Conservation (phyloP, 2,113 vertebrate genomes). For the Alosa alosa region DNA sequence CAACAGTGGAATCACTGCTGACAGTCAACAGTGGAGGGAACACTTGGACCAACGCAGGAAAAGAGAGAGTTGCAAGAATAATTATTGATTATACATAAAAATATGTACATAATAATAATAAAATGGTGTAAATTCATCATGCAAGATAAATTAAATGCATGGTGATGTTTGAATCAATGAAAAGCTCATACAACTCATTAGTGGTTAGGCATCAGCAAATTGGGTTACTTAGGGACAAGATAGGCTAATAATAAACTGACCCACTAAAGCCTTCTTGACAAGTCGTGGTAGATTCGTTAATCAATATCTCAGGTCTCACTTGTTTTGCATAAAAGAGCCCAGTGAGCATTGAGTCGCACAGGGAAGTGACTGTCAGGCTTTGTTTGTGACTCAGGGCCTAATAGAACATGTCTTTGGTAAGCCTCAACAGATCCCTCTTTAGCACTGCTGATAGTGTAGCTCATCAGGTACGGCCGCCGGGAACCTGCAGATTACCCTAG, state of each 20-base stretch:
- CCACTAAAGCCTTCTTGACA: slow-evolving; percentile 10
- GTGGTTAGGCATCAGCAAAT: neutral
- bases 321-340: neutral
- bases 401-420: slow-evolving; percentile 14
- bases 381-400: neutral
- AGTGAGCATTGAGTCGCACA: neutral
- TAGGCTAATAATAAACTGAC: neutral
- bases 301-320: neutral
- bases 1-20: neutral
- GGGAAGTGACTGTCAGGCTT: neutral
- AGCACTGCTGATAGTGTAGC: neutral
- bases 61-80: neutral
- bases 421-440: neutral
- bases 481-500: neutral
- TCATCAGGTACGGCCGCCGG: neutral
- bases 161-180: neutral
- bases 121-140: neutral
- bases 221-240: neutral
- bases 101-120: neutral
- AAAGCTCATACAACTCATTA: neutral
- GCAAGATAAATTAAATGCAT: neutral
- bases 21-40: neutral
- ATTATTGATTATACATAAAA: neutral
- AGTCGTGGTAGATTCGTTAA: neutral
- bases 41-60: no score